These are phyloP conservation scores for Matsumyia berberina DNA, from an alignment of 2,888 invertebrate genomes.

Conservation along the genomic window DNA sequence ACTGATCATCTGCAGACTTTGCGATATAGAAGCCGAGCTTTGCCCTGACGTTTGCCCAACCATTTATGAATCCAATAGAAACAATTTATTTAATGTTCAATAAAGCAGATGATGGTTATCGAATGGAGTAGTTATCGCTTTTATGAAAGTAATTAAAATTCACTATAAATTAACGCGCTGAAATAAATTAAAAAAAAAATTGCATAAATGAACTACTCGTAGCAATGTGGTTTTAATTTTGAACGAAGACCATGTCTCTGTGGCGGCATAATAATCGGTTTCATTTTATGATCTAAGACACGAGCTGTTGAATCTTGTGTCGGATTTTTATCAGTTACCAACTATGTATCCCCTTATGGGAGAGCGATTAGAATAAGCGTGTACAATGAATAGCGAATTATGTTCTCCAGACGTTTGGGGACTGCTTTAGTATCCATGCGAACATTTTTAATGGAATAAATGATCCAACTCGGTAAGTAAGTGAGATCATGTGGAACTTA, in stretches of 20 bases:
- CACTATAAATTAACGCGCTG: slow-evolving; percentile 6
- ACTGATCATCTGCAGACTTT: slow-evolving; percentile 19
- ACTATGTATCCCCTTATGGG: slow-evolving; percentile 9
- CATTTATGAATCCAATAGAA: not conserved
- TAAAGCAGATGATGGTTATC: not conserved
- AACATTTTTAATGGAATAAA: too few relatives aligned
- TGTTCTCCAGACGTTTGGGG: too few relatives aligned
- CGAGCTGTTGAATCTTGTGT: slow-evolving; percentile 4
- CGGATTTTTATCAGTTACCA: slow-evolving; percentile 24
- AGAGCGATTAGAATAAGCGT: too few relatives aligned
- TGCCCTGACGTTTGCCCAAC: not conserved
- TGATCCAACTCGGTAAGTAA: too few relatives aligned
- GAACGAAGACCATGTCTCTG: not conserved
- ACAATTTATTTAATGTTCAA: not conserved
- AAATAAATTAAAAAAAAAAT: slow-evolving; percentile 3
- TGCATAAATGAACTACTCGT: too few relatives aligned
- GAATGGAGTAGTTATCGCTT: slow-evolving; percentile 9
- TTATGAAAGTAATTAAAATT: slow-evolving; percentile 33
- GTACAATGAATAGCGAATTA: too few relatives aligned
- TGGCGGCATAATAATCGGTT: slow-evolving; percentile 10
- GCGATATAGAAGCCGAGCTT: too few relatives aligned
- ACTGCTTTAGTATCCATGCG: too few relatives aligned
- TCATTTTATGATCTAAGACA: slow-evolving; percentile 2
- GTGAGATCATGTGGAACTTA: too few relatives aligned
- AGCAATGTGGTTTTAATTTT: not conserved